Percentiles rank a stretch among this genome's conserved stretches.
Evolutionary conservation across 1,140 invertebrate genomes (phyloP).

Genomic region (Zaprionus vittiger): DNA sequence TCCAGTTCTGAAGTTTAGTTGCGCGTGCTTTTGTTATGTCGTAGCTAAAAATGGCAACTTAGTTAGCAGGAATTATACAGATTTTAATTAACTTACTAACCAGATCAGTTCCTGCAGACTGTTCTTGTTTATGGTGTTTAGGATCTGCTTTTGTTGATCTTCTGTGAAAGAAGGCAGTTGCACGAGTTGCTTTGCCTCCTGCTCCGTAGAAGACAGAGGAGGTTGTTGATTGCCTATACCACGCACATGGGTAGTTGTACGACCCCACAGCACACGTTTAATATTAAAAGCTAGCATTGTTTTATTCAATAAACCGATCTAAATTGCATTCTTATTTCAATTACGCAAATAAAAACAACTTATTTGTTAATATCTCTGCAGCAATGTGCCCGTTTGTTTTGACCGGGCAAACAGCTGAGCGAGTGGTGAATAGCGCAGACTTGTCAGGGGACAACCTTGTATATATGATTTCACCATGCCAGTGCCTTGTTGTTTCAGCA

Average conservation of each 20-base stretch:
- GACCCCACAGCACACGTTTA: neutral
- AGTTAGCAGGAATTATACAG: neutral
- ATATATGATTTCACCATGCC: neutral
- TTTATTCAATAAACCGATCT: conserved; percentile 15
- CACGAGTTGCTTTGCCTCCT: conserved; percentile 6
- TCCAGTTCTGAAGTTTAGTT: conserved; percentile 66
- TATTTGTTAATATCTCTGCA: conserved; percentile 22
- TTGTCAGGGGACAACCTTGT: neutral
- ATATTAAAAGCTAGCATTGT: conserved; percentile 25
- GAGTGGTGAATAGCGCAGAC: neutral
- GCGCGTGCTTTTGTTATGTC: conserved; percentile 72
- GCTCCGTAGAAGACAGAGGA: neutral
- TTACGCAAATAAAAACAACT: conserved; percentile 21
- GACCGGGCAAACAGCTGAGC: conserved; percentile 20
- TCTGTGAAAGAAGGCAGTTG: conserved; percentile 49
- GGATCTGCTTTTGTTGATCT: conserved; percentile 49
- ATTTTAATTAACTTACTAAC: conserved; percentile 24
- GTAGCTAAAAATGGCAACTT: conserved; percentile 46
- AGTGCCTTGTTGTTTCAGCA: neutral
- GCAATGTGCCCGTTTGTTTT: conserved; percentile 17
- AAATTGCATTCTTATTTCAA: neutral
- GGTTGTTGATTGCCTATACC: conserved; percentile 5
- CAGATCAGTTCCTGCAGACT: conserved; percentile 44
- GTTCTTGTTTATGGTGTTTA: conserved; percentile 53
- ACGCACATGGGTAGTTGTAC: conserved; percentile 11